Evolutionary conservation across 2,888 invertebrate genomes (phyloP).

Genomic region (Hydrotaea diabolus): DNA sequence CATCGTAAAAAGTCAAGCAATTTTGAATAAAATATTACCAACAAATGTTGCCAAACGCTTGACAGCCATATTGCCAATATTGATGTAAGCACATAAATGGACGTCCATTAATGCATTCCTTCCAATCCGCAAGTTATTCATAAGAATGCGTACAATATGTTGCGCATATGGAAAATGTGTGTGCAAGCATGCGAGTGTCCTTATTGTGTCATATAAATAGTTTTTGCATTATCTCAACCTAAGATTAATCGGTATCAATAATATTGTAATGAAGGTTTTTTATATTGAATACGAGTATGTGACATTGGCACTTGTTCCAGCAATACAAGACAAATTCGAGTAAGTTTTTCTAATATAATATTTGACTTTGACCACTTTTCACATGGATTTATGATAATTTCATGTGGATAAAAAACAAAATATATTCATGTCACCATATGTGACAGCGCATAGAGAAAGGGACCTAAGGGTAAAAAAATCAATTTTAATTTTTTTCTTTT

Average conservation of each 20-base stretch:
- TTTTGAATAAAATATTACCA: conserved; percentile 57
- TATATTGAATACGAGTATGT: conserved; percentile 49
- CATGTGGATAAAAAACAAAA: neutral
- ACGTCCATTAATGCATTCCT: neutral
- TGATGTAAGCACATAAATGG: neutral
- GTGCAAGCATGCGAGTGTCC: neutral
- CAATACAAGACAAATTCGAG: neutral
- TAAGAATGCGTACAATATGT: neutral
- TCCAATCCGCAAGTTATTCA: neutral
- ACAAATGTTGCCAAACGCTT: conserved; percentile 53
- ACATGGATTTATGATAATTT: conserved; percentile 37
- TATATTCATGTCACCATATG: neutral
- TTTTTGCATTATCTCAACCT: conserved; percentile 9
- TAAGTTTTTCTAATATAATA: conserved; percentile 7
- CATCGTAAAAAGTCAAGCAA: conserved; percentile 9
- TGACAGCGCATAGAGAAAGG: too few relatives aligned
- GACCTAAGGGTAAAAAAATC: too few relatives aligned
- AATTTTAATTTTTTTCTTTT: too few relatives aligned
- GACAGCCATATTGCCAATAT: conserved; percentile 35
- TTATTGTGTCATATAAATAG: neutral
- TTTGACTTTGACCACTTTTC: neutral
- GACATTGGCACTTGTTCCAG: neutral
- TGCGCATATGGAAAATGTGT: neutral
- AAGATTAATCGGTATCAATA: conserved; percentile 50
- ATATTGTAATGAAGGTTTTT: conserved; percentile 42